Conservation (phyloP, 1,140 invertebrate species). For the Cheumatopsyche charites region DNA sequence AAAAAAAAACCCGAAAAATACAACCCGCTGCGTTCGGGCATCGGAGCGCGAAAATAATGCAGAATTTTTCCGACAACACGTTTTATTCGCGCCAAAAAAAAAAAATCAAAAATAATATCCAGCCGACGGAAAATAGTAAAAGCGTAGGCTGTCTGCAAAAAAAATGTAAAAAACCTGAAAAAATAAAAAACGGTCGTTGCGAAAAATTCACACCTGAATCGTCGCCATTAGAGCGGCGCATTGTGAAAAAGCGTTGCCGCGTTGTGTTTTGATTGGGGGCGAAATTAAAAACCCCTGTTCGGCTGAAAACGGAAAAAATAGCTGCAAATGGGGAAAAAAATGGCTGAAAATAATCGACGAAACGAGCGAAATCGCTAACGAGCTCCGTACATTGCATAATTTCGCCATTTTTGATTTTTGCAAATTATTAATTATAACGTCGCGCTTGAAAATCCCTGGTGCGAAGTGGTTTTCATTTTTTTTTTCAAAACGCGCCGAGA, state of each 20-base stretch:
- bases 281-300: conserved; percentile 33
- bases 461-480: too few species aligned
- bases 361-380: neutral
- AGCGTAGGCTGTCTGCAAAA: too few species aligned
- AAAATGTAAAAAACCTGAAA: neutral
- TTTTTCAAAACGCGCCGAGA: too few species aligned
- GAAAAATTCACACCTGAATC: conserved; percentile 45
- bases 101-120: too few species aligned
- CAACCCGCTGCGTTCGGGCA: neutral
- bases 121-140: too few species aligned
- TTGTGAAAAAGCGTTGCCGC: conserved; percentile 5
- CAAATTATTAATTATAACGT: neutral
- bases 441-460: neutral
- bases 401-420: neutral
- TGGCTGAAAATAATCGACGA: neutral
- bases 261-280: conserved; percentile 35
- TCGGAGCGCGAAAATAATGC: conserved; percentile 33
- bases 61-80: conserved; percentile 32
- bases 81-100: conserved; percentile 16
- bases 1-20: neutral
- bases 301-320: neutral
- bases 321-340: neutral
- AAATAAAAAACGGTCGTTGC: conserved; percentile 23
- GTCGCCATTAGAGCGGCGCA: conserved; percentile 39
- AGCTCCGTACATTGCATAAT: neutral